These are phyloP conservation scores for Narcine bancroftii DNA, from an alignment of 2,113 vertebrate species.

Conservation along the genomic window DNA sequence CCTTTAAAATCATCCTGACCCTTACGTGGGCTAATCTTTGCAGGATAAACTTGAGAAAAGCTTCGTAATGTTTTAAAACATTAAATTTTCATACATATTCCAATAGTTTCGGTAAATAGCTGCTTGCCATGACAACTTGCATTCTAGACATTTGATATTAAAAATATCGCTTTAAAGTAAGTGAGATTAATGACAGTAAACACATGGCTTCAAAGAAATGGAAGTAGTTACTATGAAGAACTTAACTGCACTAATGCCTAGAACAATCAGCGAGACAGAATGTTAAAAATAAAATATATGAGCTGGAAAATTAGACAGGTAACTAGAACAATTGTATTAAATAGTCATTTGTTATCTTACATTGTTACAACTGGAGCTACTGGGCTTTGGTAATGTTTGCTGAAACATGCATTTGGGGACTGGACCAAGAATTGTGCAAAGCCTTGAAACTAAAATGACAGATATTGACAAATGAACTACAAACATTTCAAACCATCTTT, in stretches of 20 bases:
- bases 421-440: neutral
- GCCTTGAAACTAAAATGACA: neutral
- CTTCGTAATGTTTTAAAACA: neutral
- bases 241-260: neutral
- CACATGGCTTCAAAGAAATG: neutral
- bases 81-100: neutral
- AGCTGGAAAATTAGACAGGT: neutral
- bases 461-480: neutral
- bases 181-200: neutral
- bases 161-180: neutral
- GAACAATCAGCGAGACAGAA: neutral
- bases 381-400: neutral
- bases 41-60: neutral
- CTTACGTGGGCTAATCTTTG: neutral
- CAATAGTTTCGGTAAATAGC: too few species aligned
- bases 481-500: neutral
- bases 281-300: neutral
- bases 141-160: too few species aligned
- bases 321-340: too few species aligned
- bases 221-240: neutral
- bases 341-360: neutral
- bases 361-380: neutral
- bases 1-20: neutral
- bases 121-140: too few species aligned
- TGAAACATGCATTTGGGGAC: neutral